Base-by-base conservation (phyloP, 2,113 vertebrate genomes). In the Symphodus melops region DNA sequence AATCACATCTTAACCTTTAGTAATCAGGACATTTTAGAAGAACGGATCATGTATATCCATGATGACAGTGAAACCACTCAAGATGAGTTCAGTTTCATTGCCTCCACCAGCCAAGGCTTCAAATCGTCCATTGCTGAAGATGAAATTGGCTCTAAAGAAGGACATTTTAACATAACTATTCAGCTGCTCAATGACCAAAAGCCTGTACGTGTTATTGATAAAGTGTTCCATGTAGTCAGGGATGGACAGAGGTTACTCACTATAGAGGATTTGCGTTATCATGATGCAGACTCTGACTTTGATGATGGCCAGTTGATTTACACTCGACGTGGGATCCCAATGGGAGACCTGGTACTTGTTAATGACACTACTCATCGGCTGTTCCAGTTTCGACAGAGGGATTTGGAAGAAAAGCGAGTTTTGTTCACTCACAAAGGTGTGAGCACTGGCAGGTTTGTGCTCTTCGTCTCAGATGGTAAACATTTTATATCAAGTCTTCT, bases 101-200 rank as follows among this genome's bases (percentile, higher is more conserved):
- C 93, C 20, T 96, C 92, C 42, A 88, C 85, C 44, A 88, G 52
- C 53, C 80, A 84, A 48, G 88, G 73, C 10, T 87, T 83, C 25
- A 87, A 85, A 20, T 80, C 90, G 17, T 39, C 81, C 16, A 69
- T 89, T 49, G 13, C 63, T 16, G 90, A 90, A 28, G 59, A 73
- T 9, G 90, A 94, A 4, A 25, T 85, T 56, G 78, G 92, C 48
- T 91, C 93, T 64, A 82, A 93, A 79, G 93, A 95, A 77, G 94
- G 95, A 25, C 82, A 39, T 17, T 97, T 97, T 72, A 94, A 68
- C 63, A 75, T 98, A 75, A 94, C 95, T 14, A 71, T 98, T 69
- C 91, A 93, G n/a, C 72, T 97, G 12, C 90, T 96, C 68, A 98
- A 98, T 79, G 96, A 98, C 80, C 94, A 98, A 72, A 97, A 96